phyloP scores from a whole-genome alignment of 1,140 invertebrate genomes.

The Harlomillsia oculata region DNA sequence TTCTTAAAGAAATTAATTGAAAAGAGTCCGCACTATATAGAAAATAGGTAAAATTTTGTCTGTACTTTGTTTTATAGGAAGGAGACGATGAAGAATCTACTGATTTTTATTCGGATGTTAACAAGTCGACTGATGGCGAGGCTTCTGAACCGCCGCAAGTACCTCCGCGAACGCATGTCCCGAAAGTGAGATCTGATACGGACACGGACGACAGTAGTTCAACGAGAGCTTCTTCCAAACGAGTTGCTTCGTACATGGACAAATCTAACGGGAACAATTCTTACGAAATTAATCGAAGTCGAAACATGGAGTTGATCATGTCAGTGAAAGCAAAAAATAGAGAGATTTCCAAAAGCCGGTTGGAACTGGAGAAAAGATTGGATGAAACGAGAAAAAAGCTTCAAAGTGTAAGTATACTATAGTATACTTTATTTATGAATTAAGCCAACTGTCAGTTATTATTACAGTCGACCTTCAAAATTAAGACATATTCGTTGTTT shows the following conservation, averaged over 20 bases:
- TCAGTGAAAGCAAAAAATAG: conserved; percentile 43
- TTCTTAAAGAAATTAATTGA: too few relatives aligned
- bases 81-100: conserved; percentile 57
- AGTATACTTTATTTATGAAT: conserved; percentile 5
- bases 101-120: conserved; percentile 38
- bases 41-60: background rate
- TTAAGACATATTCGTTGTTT: conserved; percentile 2
- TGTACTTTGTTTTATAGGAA: conserved; percentile 52
- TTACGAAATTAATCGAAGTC: conserved; percentile 30
- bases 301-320: conserved; percentile 34
- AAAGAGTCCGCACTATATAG: too few relatives aligned
- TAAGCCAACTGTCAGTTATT: background rate
- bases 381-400: conserved; percentile 77
- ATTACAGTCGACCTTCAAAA: background rate
- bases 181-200: conserved; percentile 21
- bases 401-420: conserved; percentile 61
- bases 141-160: conserved; percentile 8
- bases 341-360: conserved; percentile 60
- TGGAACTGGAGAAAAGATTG: conserved; percentile 72
- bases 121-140: conserved; percentile 34
- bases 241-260: conserved; percentile 8
- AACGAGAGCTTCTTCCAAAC: conserved; percentile 18
- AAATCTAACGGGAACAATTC: conserved; percentile 8
- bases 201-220: conserved; percentile 34
- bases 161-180: background rate